These are phyloP conservation scores for Myathropa florea DNA, from an alignment of 2,888 invertebrate species.

Conservation along the genomic window DNA sequence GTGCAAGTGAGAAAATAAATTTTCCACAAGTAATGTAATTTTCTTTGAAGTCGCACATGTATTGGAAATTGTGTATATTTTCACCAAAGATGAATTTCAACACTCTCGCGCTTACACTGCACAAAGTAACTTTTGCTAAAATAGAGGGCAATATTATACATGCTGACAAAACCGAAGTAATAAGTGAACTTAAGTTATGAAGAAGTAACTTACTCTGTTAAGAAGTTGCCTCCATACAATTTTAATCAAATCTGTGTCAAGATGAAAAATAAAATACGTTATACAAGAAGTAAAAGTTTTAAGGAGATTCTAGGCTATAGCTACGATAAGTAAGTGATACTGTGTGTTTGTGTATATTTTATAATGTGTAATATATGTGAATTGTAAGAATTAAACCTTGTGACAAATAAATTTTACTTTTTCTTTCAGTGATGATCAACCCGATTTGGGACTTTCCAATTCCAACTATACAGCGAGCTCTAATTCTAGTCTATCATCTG, in stretches of 20 bases:
- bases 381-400: not conserved
- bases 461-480: slow-evolving; percentile 87
- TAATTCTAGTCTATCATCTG: slow-evolving; percentile 81
- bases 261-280: slow-evolving; percentile 78
- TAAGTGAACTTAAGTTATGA: slow-evolving; percentile 12
- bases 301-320: slow-evolving; percentile 76
- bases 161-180: too few relatives aligned
- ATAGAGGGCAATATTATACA: too few relatives aligned
- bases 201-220: too few relatives aligned
- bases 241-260: slow-evolving; percentile 7
- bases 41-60: slow-evolving; percentile 44
- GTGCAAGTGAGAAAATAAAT: slow-evolving; percentile 39
- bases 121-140: too few relatives aligned
- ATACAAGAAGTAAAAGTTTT: slow-evolving; percentile 78
- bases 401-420: not conserved
- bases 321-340: slow-evolving; percentile 76
- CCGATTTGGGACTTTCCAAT: slow-evolving; percentile 82
- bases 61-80: not conserved
- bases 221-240: too few relatives aligned
- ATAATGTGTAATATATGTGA: not conserved
- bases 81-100: not conserved
- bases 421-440: slow-evolving; percentile 85
- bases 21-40: slow-evolving; percentile 65
- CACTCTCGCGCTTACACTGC: not conserved
- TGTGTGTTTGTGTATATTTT: slow-evolving; percentile 36